Evolutionary conservation across 2,888 invertebrate species (phyloP), one percentile per base, ranked within the genome.

Genomic region (Deilephila porcellus): DNA sequence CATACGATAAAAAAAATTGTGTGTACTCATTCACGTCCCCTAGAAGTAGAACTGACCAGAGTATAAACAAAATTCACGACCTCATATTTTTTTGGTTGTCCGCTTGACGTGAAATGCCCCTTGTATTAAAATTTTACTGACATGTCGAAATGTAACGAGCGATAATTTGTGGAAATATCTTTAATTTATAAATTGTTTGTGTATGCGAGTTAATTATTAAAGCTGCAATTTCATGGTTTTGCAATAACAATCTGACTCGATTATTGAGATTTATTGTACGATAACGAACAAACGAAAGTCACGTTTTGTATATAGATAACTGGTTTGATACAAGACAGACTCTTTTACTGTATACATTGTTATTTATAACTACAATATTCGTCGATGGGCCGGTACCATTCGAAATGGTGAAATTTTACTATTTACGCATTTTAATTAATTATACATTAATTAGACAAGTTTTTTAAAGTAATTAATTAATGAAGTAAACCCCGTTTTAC

Each of bases 261-360:
- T 45, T 14, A 45, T 64, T 64, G 45, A 64, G 37, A 64, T 64
- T 64, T 45, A 8, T 37, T 64, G 56, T 56, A 64, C 20, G 8
- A 20, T 60, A 71, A 25, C 45, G 45, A 20, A 45, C 5, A 6
- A 45, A 56, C n/a, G 32, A 70, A 56, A n/a, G 29, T 56, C 70
- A 53, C 32, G 32, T 8, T 32, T 70, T 59, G 70, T 70, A 59
- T 56, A 70, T 70, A 70, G 4, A 32, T 56, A n/a, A 17, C 52
- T 32, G 32, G 29, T 70, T 70, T 70, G n/a, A 20, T 20, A 64
- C 11, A 37, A 3, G 37, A 45, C 37, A 64, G 64, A 20, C 64
- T 14, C 11, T 5, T 11, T 14, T 20, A 20, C 2, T 20, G n/a
- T 19, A 62, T 62, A 6, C 6, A 62, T 11, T 45, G 11, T 14